Evolutionary conservation across 2,113 vertebrate species (phyloP).

Genomic region (Patagioenas fasciata): DNA sequence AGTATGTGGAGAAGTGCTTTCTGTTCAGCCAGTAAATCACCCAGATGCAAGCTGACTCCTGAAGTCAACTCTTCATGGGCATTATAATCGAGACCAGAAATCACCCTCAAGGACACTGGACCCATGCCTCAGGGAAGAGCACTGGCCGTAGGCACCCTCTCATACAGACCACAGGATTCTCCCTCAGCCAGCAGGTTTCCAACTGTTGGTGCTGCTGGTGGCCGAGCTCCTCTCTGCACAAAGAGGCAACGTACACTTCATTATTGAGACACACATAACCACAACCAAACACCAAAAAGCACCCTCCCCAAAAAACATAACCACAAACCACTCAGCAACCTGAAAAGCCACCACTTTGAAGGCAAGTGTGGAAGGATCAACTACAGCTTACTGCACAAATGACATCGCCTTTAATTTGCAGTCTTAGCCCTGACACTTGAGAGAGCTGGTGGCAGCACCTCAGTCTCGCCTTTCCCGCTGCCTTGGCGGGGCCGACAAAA

Average conservation of each 20-base stretch:
- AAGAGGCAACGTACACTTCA: no score
- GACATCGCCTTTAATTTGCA: neutral
- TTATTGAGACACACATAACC: neutral
- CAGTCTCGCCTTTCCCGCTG: neutral
- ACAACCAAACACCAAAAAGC: neutral
- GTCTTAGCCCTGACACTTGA: neutral
- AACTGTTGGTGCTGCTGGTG: rapidly evolving
- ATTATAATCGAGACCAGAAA: neutral
- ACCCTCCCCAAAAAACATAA: neutral
- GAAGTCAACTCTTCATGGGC: neutral
- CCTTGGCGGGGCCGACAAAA: no score
- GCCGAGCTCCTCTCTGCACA: no score
- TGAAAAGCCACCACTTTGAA: neutral
- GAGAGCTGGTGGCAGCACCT: neutral
- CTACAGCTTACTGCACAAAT: no score
- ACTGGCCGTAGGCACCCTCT: rapidly evolving
- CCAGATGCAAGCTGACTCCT: no score
- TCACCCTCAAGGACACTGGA: no score
- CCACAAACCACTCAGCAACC: neutral
- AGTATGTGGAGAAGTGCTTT: neutral
- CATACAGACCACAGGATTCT: rapidly evolving
- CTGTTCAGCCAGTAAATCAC: no score
- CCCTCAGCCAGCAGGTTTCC: neutral
- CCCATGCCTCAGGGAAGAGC: neutral
- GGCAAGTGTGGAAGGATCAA: neutral